phyloP scores from a whole-genome alignment of 2,888 invertebrate species.

The Acleris laterana region DNA sequence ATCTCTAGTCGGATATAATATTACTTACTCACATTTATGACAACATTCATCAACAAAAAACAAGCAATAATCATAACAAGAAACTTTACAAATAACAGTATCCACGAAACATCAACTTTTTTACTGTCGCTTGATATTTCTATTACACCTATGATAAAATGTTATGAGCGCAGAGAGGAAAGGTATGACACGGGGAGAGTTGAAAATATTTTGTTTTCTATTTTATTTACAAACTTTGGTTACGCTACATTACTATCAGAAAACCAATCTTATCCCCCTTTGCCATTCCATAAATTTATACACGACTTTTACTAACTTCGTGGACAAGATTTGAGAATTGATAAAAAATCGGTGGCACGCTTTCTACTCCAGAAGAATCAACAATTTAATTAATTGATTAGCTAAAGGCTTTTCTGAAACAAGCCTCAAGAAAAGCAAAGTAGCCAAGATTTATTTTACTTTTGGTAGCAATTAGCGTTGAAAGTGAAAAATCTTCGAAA shows the following conservation, averaged over 20 bases:
- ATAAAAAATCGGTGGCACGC: slow-evolving; percentile 26
- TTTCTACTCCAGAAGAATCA: slow-evolving; percentile 52
- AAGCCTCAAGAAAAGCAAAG: slow-evolving; percentile 72
- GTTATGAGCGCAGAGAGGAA: slow-evolving; percentile 62
- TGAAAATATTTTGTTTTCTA: slow-evolving; percentile 69
- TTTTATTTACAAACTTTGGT: slow-evolving; percentile 80
- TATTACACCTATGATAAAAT: slow-evolving; percentile 83
- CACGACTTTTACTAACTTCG: slow-evolving; percentile 16
- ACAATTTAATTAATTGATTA: slow-evolving; percentile 80
- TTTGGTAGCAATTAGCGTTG: slow-evolving; percentile 79
- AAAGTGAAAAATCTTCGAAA: slow-evolving; percentile 82
- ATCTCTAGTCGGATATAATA: slow-evolving; percentile 3
- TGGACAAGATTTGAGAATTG: slow-evolving; percentile 17
- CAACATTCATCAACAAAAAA: slow-evolving; percentile 61
- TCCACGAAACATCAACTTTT: slow-evolving; percentile 61
- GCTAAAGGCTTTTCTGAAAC: slow-evolving; percentile 63
- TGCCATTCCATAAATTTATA: slow-evolving; percentile 45
- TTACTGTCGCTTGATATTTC: slow-evolving; percentile 74
- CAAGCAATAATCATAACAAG: slow-evolving; percentile 65
- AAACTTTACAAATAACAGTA: slow-evolving; percentile 69
- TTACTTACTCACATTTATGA: slow-evolving; percentile 21
- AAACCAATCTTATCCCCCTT: slow-evolving; percentile 59
- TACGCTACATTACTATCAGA: slow-evolving; percentile 67
- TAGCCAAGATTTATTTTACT: slow-evolving; percentile 80
- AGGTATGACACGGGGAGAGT: slow-evolving; percentile 53